These are phyloP conservation scores for Disparrhopalites patrizii DNA, from an alignment of 2,888 invertebrate species.

Conservation along the genomic window DNA sequence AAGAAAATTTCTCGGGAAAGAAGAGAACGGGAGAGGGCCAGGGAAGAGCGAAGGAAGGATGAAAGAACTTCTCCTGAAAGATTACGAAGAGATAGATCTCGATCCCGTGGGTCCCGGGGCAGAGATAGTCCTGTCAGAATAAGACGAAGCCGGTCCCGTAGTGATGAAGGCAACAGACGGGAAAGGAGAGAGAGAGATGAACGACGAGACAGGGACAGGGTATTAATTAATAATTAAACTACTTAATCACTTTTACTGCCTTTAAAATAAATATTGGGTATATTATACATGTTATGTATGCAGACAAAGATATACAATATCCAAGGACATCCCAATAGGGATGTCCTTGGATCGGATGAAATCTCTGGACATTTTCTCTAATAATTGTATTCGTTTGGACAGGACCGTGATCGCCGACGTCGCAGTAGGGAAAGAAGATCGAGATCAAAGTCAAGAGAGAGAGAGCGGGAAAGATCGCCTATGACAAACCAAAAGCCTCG, in stretches of 20 bases:
- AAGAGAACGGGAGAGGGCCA: slow-evolving; percentile 51
- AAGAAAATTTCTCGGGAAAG: slow-evolving; percentile 49
- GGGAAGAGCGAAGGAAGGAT: slow-evolving; percentile 51
- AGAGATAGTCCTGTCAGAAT: slow-evolving; percentile 17
- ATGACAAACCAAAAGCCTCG: slow-evolving; percentile 39
- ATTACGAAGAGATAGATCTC: slow-evolving; percentile 22
- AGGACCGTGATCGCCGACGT: slow-evolving; percentile 55
- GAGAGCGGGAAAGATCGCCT: slow-evolving; percentile 57
- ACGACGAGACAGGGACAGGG: slow-evolving; percentile 52
- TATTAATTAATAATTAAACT: not conserved
- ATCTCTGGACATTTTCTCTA: not conserved
- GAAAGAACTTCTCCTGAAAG: slow-evolving; percentile 44
- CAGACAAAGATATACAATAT: too few species aligned
- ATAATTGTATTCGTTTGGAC: not conserved
- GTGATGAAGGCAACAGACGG: slow-evolving; percentile 13
- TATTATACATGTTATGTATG: too few species aligned
- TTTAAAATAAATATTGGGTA: too few species aligned
- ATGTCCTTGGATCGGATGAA: not conserved
- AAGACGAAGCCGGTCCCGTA: slow-evolving; percentile 20
- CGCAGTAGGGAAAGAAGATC: slow-evolving; percentile 50
- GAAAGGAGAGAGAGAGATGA: slow-evolving; percentile 14
- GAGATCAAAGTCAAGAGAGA: slow-evolving; percentile 47
- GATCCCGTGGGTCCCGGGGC: slow-evolving; percentile 28
- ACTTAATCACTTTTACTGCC: too few species aligned
- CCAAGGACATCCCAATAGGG: not conserved